Conservation (phyloP, 2,797 vertebrate species). For the Chaetodon trifasciatus region DNA sequence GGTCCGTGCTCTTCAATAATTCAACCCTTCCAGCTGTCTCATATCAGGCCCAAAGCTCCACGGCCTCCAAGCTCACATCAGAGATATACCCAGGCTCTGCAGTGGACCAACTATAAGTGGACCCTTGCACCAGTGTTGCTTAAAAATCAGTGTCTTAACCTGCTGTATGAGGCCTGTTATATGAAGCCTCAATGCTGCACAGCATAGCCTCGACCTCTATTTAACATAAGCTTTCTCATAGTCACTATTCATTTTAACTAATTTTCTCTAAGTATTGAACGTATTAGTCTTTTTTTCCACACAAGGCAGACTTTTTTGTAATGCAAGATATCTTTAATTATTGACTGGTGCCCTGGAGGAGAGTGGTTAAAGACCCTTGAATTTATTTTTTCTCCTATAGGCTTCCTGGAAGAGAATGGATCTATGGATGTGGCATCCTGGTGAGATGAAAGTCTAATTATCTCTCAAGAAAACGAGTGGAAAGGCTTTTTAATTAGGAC, state of each 20-base stretch:
- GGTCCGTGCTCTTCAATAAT: slow-evolving; percentile 83
- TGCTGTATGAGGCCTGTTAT: background rate
- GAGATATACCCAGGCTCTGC: slow-evolving; percentile 45
- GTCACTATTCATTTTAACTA: slow-evolving; percentile 32
- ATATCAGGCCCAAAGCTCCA: slow-evolving; percentile 74
- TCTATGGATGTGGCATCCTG: slow-evolving; percentile 95
- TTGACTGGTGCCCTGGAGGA: slow-evolving; percentile 95
- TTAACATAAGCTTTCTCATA: slow-evolving; percentile 36
- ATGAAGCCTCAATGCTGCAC: slow-evolving; percentile 2
- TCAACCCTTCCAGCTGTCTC: slow-evolving; percentile 85
- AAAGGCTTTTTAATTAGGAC: slow-evolving; percentile 98
- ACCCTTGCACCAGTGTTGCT: slow-evolving; percentile 46
- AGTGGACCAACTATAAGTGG: slow-evolving; percentile 49
- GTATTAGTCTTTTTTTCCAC: slow-evolving; percentile 49
- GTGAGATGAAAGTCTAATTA: slow-evolving; percentile 99
- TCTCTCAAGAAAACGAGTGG: slow-evolving; percentile 94
- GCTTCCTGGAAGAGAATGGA: slow-evolving; percentile 94
- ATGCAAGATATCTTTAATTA: slow-evolving; percentile 94
- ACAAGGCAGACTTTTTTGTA: slow-evolving; percentile 83
- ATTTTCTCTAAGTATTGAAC: slow-evolving; percentile 56
- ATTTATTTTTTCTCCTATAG: slow-evolving; percentile 90
- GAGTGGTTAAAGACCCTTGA: slow-evolving; percentile 90
- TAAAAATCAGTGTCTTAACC: slow-evolving; percentile 43
- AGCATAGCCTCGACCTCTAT: slow-evolving; percentile 38
- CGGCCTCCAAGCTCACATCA: slow-evolving; percentile 63